Percentiles rank a stretch among this genome's conserved stretches.
Conservation (phyloP, 2,888 invertebrate genomes). For the Sialis lutaria region DNA sequence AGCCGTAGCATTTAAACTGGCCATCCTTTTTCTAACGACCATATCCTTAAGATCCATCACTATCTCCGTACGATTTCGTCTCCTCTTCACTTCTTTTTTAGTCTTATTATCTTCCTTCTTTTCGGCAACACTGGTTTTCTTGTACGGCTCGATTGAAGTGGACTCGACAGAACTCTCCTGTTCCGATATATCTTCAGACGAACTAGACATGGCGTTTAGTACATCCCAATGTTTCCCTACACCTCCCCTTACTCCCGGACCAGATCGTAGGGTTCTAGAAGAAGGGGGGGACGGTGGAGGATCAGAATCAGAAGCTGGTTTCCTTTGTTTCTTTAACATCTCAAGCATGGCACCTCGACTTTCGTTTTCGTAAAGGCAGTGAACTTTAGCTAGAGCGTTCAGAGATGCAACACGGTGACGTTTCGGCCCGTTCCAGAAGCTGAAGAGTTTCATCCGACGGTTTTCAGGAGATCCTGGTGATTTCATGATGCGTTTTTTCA, state of each 20-base stretch:
- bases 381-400: slow-evolving; percentile 79
- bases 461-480: not conserved
- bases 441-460: slow-evolving; percentile 38
- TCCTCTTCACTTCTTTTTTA: slow-evolving; percentile 33
- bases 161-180: slow-evolving; percentile 19
- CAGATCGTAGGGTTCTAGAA: slow-evolving; percentile 46
- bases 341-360: slow-evolving; percentile 48
- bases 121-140: slow-evolving; percentile 8
- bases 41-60: slow-evolving; percentile 73
- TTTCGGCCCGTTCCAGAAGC: slow-evolving; percentile 63
- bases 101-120: slow-evolving; percentile 24
- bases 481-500: slow-evolving; percentile 10
- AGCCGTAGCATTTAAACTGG: slow-evolving; percentile 77
- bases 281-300: slow-evolving; percentile 13
- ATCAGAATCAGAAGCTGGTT: slow-evolving; percentile 31
- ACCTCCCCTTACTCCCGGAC: slow-evolving; percentile 50
- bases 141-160: slow-evolving; percentile 16
- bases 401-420: slow-evolving; percentile 74
- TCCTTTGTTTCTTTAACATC: slow-evolving; percentile 28
- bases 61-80: slow-evolving; percentile 40
- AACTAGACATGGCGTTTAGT: slow-evolving; percentile 44
- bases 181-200: slow-evolving; percentile 16
- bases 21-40: slow-evolving; percentile 81
- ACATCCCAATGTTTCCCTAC: slow-evolving; percentile 75
- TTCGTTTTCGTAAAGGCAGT: slow-evolving; percentile 81